Evolutionary conservation across 2,113 vertebrate species (phyloP), one percentile per base, ranked within the genome.

Genomic region (Notothenia coriiceps): DNA sequence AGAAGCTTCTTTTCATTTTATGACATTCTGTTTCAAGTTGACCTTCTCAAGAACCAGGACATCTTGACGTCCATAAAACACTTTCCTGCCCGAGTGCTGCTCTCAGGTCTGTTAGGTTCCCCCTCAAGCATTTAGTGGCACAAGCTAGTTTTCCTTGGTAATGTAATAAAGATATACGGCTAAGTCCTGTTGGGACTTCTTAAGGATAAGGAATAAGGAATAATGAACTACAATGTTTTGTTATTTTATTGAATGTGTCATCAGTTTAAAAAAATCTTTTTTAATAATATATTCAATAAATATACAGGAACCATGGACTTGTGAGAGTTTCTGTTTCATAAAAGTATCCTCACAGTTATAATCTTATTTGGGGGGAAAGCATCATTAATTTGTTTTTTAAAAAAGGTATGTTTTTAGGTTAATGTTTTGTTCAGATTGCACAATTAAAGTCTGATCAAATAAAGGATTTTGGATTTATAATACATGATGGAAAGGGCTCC

Each of bases 241-340:
- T 86, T 55, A 62, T 85, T 88, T 86, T 86, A 91, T 90, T 89
- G 85, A 88, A 87, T 86, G 84, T 85, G 79, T 91, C 66, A 73
- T 57, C 57, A 40, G 51, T 80, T 79, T 70, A 51, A 76, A 91
- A 86, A 79, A 88, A 76, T 78, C 54, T 74, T 86, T 87, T 82
- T 88, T 68, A 80, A 86, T 77, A 88, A 89, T 89, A 89, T 86
- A 78, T 88, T 93, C 82, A 94, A 93, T 93, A 93, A 93, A 94
- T 93, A 94, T 88, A 92, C 90, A 92, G 80, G 85, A 82, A 87
- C 62, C 2, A 67, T 81, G 43, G 57, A 74, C 51, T 63, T 25
- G 25, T 40, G 54, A 29, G 17, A 50, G 35, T 57, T 54, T 81
- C 60, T 68, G 71, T 82, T 82, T 83, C 70, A 76, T 86, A 86